Base-by-base conservation (phyloP, 2,797 vertebrate genomes). In the Discoglossus pictus region DNA sequence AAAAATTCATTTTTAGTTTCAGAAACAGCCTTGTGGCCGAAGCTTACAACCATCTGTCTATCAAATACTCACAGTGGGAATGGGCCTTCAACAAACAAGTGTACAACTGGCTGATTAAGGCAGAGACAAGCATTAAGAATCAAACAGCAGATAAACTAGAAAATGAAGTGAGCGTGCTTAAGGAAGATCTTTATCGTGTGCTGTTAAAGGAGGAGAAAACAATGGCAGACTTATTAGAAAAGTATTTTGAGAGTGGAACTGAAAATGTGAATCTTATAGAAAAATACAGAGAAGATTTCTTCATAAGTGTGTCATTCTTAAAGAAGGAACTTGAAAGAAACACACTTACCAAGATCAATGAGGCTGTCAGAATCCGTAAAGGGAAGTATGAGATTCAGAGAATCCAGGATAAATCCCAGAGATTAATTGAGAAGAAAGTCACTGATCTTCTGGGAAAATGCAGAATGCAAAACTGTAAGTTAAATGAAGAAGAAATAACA, bases 41-140 rank as follows among this genome's bases (percentile, higher is more conserved):
- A 48, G 80, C 74, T 11, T 88, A 91, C 51, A 82, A 81, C 36
- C 54, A 83, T 5, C 51, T 91, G n/a, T 89, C 86, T 53, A 75
- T 78, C 61, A 80, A 86, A 65, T 72, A 86, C 52, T 82, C 78
- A 1, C 58, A 80, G 2, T 84, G 80, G 79, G 75, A 90, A 52
- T 67, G 76, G 2, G 21, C 6, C 12, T 76, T 87, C 7, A 34
- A 51, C 35, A 77, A 80, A 23, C 65, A 82, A 48, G 83, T 86
- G 58, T 75, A 87, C 27, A 42, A 24, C 18, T 90, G 87, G 86
- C 34, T 87, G 16, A 65, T 23, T 11, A 55, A 40, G 2, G 74
- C 80, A 53, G 74, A 75, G 43, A 61, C 74, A 21, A 73, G 82
- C 9, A 71, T 68, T 12, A 73, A 75, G 1, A 68, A 73, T 11